phyloP scores from a whole-genome alignment of 2,888 invertebrate genomes.

The Lochmaea capreae region DNA sequence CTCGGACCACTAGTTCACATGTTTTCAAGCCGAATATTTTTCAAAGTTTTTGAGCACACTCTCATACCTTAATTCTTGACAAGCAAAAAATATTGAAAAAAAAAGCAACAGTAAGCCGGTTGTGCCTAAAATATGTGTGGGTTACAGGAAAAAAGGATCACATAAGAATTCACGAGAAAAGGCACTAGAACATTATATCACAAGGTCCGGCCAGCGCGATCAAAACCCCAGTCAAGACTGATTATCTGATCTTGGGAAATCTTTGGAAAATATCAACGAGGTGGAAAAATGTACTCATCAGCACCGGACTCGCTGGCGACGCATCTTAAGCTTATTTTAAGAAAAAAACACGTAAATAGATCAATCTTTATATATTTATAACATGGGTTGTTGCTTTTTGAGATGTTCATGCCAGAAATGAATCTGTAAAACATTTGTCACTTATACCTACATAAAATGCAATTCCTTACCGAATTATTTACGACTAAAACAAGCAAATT shows the following conservation, averaged over 20 bases:
- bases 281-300: conserved; percentile 51
- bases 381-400: conserved; percentile 9
- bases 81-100: conserved; percentile 22
- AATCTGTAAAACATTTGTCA: conserved; percentile 11
- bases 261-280: conserved; percentile 51
- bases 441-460: neutral
- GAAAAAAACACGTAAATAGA: conserved; percentile 18
- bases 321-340: conserved; percentile 17
- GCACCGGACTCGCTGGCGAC: conserved; percentile 20
- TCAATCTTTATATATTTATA: conserved; percentile 13
- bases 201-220: conserved; percentile 40
- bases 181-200: conserved; percentile 38
- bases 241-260: conserved; percentile 46
- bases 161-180: conserved; percentile 38
- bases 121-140: conserved; percentile 38
- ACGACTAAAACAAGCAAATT: neutral
- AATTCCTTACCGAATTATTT: neutral
- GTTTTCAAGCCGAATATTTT: conserved; percentile 20
- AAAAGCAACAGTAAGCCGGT: neutral
- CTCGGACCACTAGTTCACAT: neutral
- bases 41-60: conserved; percentile 11
- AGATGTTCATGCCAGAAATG: conserved; percentile 19
- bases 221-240: conserved; percentile 53
- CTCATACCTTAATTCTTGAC: conserved; percentile 27
- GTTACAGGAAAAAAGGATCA: conserved; percentile 36